Conservation (phyloP, 2,888 invertebrate species). For the Drosophila falleni region DNA sequence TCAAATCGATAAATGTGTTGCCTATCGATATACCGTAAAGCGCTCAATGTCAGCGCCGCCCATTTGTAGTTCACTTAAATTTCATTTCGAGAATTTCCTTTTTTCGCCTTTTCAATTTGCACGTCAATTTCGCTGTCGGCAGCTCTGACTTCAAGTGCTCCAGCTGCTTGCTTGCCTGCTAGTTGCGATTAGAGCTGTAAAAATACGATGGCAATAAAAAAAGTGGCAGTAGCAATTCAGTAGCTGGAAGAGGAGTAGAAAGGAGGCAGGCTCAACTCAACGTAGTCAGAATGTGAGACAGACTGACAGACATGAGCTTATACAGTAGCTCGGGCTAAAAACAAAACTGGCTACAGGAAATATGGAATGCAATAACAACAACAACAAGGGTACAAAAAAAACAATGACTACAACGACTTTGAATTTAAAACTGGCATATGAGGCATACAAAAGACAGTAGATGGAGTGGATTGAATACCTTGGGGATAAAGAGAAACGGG, state of each 20-base stretch:
- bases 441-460: conserved; percentile 17
- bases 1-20: conserved; percentile 54
- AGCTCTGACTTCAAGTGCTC: conserved; percentile 42
- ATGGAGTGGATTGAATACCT: conserved; percentile 1
- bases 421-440: conserved; percentile 44
- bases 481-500: background rate
- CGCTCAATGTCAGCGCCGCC: conserved; percentile 54
- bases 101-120: conserved; percentile 65
- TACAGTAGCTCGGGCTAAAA: conserved; percentile 34
- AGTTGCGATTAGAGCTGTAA: conserved; percentile 66
- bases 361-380: conserved; percentile 49
- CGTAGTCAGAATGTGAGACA: conserved; percentile 8
- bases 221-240: conserved; percentile 25
- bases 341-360: conserved; percentile 45
- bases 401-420: conserved; percentile 22
- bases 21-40: conserved; percentile 47
- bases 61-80: conserved; percentile 54
- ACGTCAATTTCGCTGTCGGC: conserved; percentile 70
- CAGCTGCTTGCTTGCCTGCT: conserved; percentile 27
- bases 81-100: conserved; percentile 52
- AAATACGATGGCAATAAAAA: conserved; percentile 74
- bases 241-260: conserved; percentile 7
- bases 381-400: background rate
- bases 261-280: conserved; percentile 20
- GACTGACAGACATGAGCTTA: conserved; percentile 12